Percentiles rank a stretch among this genome's conserved stretches.
Evolutionary conservation across 2,797 vertebrate species (phyloP).

Genomic region (Botia kubotai): DNA sequence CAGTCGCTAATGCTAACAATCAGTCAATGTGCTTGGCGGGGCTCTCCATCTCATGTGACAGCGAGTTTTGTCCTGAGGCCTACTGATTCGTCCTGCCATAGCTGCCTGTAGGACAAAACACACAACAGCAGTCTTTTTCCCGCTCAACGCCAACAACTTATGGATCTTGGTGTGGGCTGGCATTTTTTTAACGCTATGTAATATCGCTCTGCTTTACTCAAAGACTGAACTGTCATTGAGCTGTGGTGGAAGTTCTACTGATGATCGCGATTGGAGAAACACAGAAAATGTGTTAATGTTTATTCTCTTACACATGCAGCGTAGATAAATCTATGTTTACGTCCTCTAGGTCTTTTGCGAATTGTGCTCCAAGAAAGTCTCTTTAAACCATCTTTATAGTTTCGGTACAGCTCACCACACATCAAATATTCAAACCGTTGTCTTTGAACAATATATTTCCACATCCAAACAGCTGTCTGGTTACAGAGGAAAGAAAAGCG

Average conservation of each 20-base stretch:
- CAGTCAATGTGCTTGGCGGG: slow-evolving; percentile 83
- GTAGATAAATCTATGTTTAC: not conserved
- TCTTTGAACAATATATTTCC: slow-evolving; percentile 79
- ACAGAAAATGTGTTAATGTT: not conserved
- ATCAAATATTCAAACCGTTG: slow-evolving; percentile 60
- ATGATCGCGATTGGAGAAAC: not conserved
- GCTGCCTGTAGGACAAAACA: slow-evolving; percentile 79
- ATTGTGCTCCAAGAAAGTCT: slow-evolving; percentile 11
- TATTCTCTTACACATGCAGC: slow-evolving; percentile 9
- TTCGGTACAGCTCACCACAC: slow-evolving; percentile 49
- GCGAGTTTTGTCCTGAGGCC: slow-evolving; percentile 84
- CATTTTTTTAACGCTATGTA: slow-evolving; percentile 11
- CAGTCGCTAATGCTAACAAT: slow-evolving; percentile 90
- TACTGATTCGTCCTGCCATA: slow-evolving; percentile 82
- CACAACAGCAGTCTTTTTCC: slow-evolving; percentile 57
- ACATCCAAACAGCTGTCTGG: slow-evolving; percentile 83
- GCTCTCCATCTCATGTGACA: slow-evolving; percentile 87
- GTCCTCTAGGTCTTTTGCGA: slow-evolving; percentile 11
- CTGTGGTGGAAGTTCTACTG: not conserved
- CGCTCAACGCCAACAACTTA: slow-evolving; percentile 22
- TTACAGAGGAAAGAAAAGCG: slow-evolving; percentile 78
- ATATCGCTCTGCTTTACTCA: slow-evolving; percentile 12
- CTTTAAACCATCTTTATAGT: slow-evolving; percentile 38
- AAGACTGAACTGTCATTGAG: slow-evolving; percentile 19
- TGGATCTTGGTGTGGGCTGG: slow-evolving; percentile 43